Evolutionary conservation across 2,888 invertebrate species (phyloP).

Genomic region (Pachydiplax longipennis): DNA sequence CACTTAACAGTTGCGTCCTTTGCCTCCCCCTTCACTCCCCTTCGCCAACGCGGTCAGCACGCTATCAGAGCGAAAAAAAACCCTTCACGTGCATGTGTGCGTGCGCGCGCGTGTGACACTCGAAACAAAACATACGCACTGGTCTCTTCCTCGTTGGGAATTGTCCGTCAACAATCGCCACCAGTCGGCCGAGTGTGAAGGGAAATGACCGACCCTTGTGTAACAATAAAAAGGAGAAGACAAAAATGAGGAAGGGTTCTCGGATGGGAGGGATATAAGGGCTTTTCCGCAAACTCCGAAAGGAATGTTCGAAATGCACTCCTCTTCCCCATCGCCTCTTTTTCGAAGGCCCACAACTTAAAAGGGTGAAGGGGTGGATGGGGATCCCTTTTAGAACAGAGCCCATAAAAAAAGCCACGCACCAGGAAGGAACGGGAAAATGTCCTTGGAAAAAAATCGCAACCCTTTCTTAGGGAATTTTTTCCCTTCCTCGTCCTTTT

Average conservation of each 20-base stretch:
- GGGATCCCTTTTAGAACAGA: background rate
- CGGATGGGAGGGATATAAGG: background rate
- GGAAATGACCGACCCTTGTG: slow-evolving; percentile 6
- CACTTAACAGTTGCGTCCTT: background rate
- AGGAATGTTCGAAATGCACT: background rate
- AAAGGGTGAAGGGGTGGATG: slow-evolving; percentile 16
- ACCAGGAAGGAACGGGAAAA: slow-evolving; percentile 5
- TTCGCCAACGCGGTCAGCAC: background rate
- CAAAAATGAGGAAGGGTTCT: background rate
- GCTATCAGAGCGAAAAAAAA: background rate
- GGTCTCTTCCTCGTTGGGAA: background rate
- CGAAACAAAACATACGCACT: slow-evolving; percentile 12
- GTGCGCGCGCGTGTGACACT: background rate
- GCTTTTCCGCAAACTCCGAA: background rate
- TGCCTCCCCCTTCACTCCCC: background rate
- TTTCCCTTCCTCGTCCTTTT: background rate
- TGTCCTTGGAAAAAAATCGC: slow-evolving; percentile 44
- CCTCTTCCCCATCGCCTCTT: background rate
- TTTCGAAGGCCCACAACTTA: background rate
- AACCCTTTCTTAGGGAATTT: slow-evolving; percentile 8
- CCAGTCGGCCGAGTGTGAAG: background rate
- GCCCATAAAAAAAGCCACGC: slow-evolving; percentile 27
- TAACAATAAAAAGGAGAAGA: slow-evolving; percentile 6
- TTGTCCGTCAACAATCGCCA: background rate
- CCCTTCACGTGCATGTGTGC: background rate